Base-by-base conservation (phyloP, 2,113 vertebrate genomes). In the Plecotus auritus region DNA sequence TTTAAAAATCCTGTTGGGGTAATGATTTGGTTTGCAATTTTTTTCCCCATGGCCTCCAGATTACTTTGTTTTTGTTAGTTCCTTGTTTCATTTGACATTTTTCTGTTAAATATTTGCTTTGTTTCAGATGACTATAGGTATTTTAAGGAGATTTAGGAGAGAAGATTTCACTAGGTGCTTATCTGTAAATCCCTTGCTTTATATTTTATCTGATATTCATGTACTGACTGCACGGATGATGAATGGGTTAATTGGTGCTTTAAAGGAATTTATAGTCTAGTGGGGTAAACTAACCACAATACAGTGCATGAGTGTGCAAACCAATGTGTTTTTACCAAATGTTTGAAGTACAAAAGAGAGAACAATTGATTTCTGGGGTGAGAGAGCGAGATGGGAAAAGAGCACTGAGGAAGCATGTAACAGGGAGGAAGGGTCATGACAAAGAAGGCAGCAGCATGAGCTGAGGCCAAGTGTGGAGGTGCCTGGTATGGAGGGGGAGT, bases 1-100 rank as follows among this genome's bases (percentile, higher is more conserved):
- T 61, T 61, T 12, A 28, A 61, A 67, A 85, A 80, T 69, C 47
- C n/a, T 73, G 22, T 88, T 59, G 59, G 59, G 49, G 69, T 78
- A 70, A 45, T 76, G 49, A 85, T 61, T 88, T 37, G 70, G 73
- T 82, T 73, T 88, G 70, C 32, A 95, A 40, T 85, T 85, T 30
- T 47, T n/a, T 49, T 85, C 17, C 61, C 88, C 45, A 49, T 56
- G 69, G 12, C 18, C 88, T 96, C 76, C 40, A 70, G 64, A 89
- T 89, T 77, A 72, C 32, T 91, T 82, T 56, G 64, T 92, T 94
- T 93, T 72, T 84, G 49, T 76, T 66, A 78, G 70, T 83, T 93
- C 28, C 23, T 88, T 59, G 49, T 80, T 92, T 95, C 32, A 67
- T 83, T 81, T 89, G 26, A 35, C 49, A 23, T 85, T 88, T 85